phyloP scores from a whole-genome alignment of 2,113 vertebrate genomes.

The Microcebus ravelobensis region DNA sequence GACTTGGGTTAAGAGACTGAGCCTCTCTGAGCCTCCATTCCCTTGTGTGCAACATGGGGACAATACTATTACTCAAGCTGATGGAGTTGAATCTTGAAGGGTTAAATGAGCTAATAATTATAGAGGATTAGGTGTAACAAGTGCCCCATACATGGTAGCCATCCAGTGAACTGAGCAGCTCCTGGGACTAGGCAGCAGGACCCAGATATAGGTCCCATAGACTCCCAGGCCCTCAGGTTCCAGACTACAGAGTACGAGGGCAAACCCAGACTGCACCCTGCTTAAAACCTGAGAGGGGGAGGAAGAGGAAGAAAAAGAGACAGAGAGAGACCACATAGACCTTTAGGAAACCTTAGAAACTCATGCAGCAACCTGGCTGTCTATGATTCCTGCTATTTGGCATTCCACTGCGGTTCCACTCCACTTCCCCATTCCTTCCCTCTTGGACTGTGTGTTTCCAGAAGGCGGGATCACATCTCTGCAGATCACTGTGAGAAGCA shows the following conservation, averaged over 20 bases:
- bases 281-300: neutral
- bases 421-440: neutral
- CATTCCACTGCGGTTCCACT: neutral
- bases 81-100: neutral
- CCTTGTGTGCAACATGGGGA: neutral
- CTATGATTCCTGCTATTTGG: neutral
- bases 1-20: neutral
- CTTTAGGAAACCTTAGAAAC: neutral
- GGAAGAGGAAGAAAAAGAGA: no score
- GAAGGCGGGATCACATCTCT: neutral
- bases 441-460: accelerated
- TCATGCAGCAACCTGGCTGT: neutral
- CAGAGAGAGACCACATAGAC: neutral
- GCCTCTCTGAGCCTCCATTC: neutral
- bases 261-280: neutral
- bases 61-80: neutral
- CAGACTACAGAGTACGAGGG: neutral
- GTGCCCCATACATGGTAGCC: accelerated
- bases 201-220: neutral
- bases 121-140: neutral
- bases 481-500: neutral
- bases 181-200: neutral
- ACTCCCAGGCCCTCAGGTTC: neutral
- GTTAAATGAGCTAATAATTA: neutral
- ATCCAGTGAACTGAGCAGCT: neutral